Conservation (phyloP, 2,797 vertebrate species). For the Gambelia wislizenii region DNA sequence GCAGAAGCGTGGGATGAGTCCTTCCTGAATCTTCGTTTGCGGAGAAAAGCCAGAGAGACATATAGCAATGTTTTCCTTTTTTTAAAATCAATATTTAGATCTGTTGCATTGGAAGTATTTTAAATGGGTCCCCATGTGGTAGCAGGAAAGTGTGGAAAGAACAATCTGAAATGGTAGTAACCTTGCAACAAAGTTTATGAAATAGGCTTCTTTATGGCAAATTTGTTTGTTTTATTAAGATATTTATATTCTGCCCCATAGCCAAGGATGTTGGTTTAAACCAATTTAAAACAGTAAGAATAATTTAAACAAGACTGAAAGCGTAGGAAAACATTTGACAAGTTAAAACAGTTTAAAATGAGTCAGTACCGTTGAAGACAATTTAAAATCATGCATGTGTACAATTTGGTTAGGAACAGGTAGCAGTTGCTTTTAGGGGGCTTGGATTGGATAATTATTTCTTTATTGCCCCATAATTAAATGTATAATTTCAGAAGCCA, state of each 20-base stretch:
- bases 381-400: no score
- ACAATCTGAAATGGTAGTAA: background rate
- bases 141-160: background rate
- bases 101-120: background rate
- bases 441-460: background rate
- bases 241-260: no score
- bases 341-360: no score
- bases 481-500: background rate
- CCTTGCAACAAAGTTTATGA: background rate
- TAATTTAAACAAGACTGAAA: no score
- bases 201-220: background rate
- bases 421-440: background rate
- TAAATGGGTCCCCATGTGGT: background rate
- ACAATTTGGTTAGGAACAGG: no score
- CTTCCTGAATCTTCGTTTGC: no score
- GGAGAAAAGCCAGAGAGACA: no score
- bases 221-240: background rate
- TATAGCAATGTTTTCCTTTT: background rate
- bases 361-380: no score
- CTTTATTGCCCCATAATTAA: background rate
- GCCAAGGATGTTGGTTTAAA: no score
- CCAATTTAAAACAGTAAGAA: no score
- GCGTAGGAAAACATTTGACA: no score
- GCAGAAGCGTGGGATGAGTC: no score
- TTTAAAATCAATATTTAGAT: background rate